Percentiles rank a stretch among this genome's conserved stretches.
Conservation (phyloP, 2,113 vertebrate species). For the Empidonax traillii region DNA sequence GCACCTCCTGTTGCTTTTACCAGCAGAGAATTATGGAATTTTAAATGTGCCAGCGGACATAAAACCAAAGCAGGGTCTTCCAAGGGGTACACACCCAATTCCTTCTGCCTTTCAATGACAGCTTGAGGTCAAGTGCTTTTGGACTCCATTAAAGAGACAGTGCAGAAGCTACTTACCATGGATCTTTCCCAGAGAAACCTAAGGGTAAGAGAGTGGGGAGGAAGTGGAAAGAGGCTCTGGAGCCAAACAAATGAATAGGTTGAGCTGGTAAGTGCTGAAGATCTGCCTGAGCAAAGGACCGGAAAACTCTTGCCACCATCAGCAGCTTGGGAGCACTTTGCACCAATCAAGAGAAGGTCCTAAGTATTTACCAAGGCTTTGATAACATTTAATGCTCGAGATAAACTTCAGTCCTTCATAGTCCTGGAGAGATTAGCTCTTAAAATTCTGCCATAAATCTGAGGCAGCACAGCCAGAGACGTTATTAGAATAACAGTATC, state of each 20-base stretch:
- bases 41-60: not conserved
- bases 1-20: slow-evolving; percentile 13
- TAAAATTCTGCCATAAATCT: slow-evolving; percentile 50
- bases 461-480: not conserved
- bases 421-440: slow-evolving; percentile 33
- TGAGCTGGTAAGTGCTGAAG: not conserved
- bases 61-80: not conserved
- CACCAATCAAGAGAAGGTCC: slow-evolving; percentile 9
- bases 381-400: slow-evolving; percentile 1
- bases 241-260: not conserved
- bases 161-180: slow-evolving; percentile 37
- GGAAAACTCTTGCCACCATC: not conserved
- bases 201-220: not conserved
- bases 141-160: not conserved
- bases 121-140: not conserved
- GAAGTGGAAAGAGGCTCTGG: slow-evolving; percentile 6
- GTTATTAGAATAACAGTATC: not conserved
- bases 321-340: not conserved
- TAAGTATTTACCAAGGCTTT: slow-evolving; percentile 1
- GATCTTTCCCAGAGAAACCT: slow-evolving; percentile 19
- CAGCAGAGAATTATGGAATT: not conserved
- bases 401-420: slow-evolving; percentile 39
- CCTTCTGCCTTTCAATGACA: not conserved
- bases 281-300: not conserved
- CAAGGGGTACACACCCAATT: not conserved